A percentile compares a stretch with the other conserved stretches of the same genome.
Conservation (phyloP, 1,140 invertebrate species). For the Ceratosolen solmsi region DNA sequence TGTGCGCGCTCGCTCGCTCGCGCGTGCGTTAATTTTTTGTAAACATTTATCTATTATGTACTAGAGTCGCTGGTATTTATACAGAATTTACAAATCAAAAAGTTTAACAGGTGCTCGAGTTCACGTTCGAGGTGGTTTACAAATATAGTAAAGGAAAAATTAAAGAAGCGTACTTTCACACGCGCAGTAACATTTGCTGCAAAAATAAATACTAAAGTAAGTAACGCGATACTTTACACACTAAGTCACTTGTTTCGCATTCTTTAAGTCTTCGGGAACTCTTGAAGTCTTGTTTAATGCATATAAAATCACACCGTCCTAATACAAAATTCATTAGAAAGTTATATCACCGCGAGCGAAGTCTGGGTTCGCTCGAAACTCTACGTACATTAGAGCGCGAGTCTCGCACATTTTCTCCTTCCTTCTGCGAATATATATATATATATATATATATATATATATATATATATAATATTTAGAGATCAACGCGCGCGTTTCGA, state of each 20-base stretch:
- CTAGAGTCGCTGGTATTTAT: conserved; percentile 40
- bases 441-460: too few species aligned
- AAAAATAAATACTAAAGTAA: conserved; percentile 49
- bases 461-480: conserved; percentile 39
- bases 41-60: conserved; percentile 30
- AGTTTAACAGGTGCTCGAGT: conserved; percentile 18
- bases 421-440: too few species aligned
- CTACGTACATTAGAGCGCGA: conserved; percentile 46
- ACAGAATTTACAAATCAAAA: conserved; percentile 49
- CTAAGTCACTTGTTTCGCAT: conserved; percentile 57
- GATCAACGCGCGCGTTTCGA: conserved; percentile 32
- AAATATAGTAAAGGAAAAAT: neutral
- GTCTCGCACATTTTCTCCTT: conserved; percentile 29
- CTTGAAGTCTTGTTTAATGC: conserved; percentile 38
- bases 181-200: conserved; percentile 33
- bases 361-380: conserved; percentile 60
- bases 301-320: conserved; percentile 52
- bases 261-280: conserved; percentile 50
- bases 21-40: neutral
- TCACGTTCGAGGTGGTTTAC: neutral
- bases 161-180: conserved; percentile 36
- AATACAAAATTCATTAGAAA: conserved; percentile 59
- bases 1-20: too few species aligned
- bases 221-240: conserved; percentile 27
- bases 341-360: conserved; percentile 65